Evolutionary conservation across 1,140 invertebrate species (phyloP).

Genomic region (Diabrotica undecimpunctata): DNA sequence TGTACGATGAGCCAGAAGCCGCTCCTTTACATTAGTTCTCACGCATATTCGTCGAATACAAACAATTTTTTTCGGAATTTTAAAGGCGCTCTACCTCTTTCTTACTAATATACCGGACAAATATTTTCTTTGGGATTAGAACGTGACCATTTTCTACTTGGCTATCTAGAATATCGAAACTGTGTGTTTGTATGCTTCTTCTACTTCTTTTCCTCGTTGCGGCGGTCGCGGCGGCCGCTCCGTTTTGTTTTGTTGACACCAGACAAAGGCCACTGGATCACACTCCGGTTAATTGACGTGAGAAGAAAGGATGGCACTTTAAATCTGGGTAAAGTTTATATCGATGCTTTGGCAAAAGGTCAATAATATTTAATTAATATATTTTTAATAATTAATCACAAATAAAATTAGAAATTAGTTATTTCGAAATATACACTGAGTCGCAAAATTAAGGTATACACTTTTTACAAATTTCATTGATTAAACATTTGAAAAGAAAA

Average conservation of each 20-base stretch:
- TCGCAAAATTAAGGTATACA: no score
- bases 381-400: no score
- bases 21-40: constrained; percentile 18
- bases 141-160: constrained; percentile 18
- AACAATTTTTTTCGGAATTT: constrained; percentile 27
- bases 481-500: no score
- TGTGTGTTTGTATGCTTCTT: neutral
- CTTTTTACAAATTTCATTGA: no score
- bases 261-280: constrained; percentile 16
- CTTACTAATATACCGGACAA: constrained; percentile 26
- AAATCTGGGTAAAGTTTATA: no score
- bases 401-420: no score
- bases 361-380: no score
- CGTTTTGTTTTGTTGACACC: constrained; percentile 8
- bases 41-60: constrained; percentile 21
- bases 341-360: no score
- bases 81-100: constrained; percentile 19
- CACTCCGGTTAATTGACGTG: constrained; percentile 17
- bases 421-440: no score
- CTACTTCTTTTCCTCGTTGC: neutral
- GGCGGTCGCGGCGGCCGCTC: neutral
- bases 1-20: no score
- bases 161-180: neutral
- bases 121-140: constrained; percentile 28
- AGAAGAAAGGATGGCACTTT: neutral